Conservation (phyloP, 2,888 invertebrate species). For the Actias luna region DNA sequence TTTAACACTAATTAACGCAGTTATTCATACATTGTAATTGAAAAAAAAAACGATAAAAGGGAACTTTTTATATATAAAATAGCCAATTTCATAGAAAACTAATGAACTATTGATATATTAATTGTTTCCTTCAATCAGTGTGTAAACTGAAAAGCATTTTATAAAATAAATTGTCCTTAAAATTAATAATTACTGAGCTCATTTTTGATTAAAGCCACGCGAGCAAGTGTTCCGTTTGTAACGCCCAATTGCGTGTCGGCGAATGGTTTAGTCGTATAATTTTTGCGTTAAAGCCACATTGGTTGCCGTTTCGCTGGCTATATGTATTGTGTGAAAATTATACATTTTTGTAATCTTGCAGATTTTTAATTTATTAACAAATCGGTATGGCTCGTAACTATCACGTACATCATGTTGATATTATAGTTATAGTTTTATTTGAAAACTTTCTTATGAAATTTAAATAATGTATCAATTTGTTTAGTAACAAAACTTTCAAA, state of each 20-base stretch:
- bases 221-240: conserved; percentile 30
- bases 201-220: conserved; percentile 47
- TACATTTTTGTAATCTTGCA: conserved; percentile 10
- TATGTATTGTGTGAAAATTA: conserved; percentile 33
- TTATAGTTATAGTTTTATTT: background rate
- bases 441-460: background rate
- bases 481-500: background rate
- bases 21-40: too few relatives aligned
- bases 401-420: background rate
- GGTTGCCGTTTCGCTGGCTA: conserved; percentile 26
- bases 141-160: conserved; percentile 7
- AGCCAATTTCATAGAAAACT: background rate
- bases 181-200: conserved; percentile 42
- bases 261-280: conserved; percentile 46
- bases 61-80: too few relatives aligned
- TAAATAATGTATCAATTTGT: background rate
- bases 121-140: background rate
- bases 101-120: background rate
- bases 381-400: conserved; percentile 34
- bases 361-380: background rate
- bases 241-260: conserved; percentile 49
- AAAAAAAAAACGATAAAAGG: too few relatives aligned
- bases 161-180: conserved; percentile 25
- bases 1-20: too few relatives aligned
- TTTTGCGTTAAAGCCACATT: conserved; percentile 45